A percentile compares a stretch with the other conserved stretches of the same genome.
phyloP scores from a whole-genome alignment of 2,113 vertebrate species.

The Synodontis membranacea region DNA sequence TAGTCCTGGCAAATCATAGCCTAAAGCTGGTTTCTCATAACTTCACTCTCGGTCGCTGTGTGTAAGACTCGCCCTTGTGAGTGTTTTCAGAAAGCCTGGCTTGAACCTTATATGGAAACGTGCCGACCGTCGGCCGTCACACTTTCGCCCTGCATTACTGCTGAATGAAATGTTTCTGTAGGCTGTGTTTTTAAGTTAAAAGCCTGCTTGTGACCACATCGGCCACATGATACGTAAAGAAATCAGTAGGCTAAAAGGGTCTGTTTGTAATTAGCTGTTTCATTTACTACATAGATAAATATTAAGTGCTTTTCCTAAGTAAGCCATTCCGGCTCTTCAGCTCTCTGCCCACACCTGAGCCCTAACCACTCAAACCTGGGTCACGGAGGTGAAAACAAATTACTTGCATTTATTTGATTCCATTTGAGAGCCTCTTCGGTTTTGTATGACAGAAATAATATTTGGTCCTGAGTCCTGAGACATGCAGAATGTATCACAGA shows the following conservation, averaged over 20 bases:
- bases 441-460: slow-evolving; percentile 29
- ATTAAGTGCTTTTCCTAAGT: slow-evolving; percentile 29
- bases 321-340: slow-evolving; percentile 4
- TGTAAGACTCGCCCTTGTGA: slow-evolving; percentile 7
- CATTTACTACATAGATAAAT: slow-evolving; percentile 32
- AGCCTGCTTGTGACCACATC: slow-evolving; percentile 3
- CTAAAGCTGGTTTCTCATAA: not conserved
- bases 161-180: slow-evolving; percentile 29
- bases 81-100: slow-evolving; percentile 44
- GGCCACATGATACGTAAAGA: not conserved
- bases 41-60: not conserved
- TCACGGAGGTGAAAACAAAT: slow-evolving; percentile 30
- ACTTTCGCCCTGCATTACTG: not conserved
- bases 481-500: slow-evolving; percentile 26
- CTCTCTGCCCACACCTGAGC: slow-evolving; percentile 40
- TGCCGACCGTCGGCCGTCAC: slow-evolving; percentile 11
- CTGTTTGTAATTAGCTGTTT: slow-evolving; percentile 21
- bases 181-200: slow-evolving; percentile 20
- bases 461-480: slow-evolving; percentile 40
- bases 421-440: slow-evolving; percentile 46
- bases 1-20: not conserved
- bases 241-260: slow-evolving; percentile 14
- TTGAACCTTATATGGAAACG: slow-evolving; percentile 49
- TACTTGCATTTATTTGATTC: slow-evolving; percentile 47
- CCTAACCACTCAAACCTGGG: slow-evolving; percentile 34